phyloP scores from a whole-genome alignment of 2,113 vertebrate genomes.

The Oryzias melastigma region DNA sequence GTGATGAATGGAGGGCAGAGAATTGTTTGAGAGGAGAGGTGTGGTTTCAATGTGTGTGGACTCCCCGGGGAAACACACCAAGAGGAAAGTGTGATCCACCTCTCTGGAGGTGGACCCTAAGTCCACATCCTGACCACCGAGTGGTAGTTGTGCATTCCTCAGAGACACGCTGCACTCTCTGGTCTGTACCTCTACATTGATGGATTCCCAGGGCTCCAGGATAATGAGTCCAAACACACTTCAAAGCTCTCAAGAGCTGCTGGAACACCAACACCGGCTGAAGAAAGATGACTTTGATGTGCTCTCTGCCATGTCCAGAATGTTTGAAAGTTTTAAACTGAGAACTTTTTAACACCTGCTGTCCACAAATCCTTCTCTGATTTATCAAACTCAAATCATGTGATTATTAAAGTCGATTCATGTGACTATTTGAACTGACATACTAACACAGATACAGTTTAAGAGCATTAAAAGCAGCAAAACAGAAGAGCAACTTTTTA shows the following conservation, averaged over 20 bases:
- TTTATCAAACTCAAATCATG: too few species aligned
- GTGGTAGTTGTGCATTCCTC: background rate
- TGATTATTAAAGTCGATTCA: too few species aligned
- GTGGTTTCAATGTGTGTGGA: too few species aligned
- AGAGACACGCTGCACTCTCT: background rate
- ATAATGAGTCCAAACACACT: constrained; percentile 11
- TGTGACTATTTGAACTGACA: too few species aligned
- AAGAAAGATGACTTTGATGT: constrained; percentile 2
- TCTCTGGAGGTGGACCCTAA: background rate
- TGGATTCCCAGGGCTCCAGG: background rate
- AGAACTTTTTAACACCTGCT: background rate
- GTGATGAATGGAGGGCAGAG: too few species aligned
- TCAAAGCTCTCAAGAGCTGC: constrained; percentile 9
- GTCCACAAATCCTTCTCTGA: too few species aligned
- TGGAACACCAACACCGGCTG: background rate
- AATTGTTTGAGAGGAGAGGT: too few species aligned
- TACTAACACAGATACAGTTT: too few species aligned
- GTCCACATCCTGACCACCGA: background rate
- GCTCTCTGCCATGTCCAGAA: constrained; percentile 1
- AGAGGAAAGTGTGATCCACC: background rate
- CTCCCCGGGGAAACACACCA: background rate
- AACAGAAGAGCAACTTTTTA: too few species aligned
- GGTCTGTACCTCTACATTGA: background rate
- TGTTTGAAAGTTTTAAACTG: background rate
- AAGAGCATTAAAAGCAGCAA: too few species aligned